Evolutionary conservation across 1,140 invertebrate genomes (phyloP).

Genomic region (Agraylea sexmaculata): DNA sequence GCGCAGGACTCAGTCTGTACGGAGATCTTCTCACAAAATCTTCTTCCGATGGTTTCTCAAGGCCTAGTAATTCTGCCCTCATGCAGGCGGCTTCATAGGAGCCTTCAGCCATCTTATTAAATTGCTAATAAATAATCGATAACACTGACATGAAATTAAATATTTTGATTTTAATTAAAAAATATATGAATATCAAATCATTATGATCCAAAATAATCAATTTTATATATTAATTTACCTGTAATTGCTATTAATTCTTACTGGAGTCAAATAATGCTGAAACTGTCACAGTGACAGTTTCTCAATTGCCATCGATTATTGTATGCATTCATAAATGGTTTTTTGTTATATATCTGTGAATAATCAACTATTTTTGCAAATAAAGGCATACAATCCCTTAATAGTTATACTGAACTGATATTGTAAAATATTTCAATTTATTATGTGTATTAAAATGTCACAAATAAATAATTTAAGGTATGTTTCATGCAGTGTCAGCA

Average conservation of each 20-base stretch:
- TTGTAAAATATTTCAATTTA: too few species aligned
- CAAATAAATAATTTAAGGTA: too few species aligned
- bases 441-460: too few species aligned
- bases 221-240: not conserved
- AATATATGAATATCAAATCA: not conserved
- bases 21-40: slow-evolving; percentile 45
- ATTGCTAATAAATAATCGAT: not conserved
- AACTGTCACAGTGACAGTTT: not conserved
- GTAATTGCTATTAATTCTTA: not conserved
- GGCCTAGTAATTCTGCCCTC: slow-evolving; percentile 58
- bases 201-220: not conserved
- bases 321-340: too few species aligned
- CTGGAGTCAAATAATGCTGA: not conserved
- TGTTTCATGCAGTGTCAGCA: too few species aligned
- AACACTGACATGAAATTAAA: too few species aligned
- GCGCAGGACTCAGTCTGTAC: slow-evolving; percentile 19
- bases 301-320: too few species aligned
- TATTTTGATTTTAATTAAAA: not conserved
- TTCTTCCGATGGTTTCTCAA: slow-evolving; percentile 49
- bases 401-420: too few species aligned
- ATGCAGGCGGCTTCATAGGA: slow-evolving; percentile 60
- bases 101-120: slow-evolving; percentile 40
- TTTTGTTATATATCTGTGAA: too few species aligned
- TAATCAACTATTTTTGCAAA: too few species aligned
- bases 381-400: too few species aligned